These are phyloP conservation scores for Physeter macrocephalus DNA, from an alignment of 2,113 vertebrate species.

Conservation along the genomic window DNA sequence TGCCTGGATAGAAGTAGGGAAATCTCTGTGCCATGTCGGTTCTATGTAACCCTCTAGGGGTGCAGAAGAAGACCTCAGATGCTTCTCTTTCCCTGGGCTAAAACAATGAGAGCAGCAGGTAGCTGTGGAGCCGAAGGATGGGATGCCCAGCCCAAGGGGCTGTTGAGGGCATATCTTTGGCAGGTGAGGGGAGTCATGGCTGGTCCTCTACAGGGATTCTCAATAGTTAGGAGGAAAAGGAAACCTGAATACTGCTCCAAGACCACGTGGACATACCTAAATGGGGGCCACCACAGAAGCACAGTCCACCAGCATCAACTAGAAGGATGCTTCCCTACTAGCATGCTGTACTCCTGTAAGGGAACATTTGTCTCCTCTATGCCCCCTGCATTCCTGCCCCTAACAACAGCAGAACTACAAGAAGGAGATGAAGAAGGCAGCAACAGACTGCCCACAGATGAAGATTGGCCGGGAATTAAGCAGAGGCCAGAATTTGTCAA, in stretches of 20 bases:
- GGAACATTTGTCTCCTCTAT: background rate
- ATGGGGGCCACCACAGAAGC: background rate
- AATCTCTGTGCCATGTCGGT: background rate
- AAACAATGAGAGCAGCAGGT: background rate
- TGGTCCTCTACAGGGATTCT: background rate
- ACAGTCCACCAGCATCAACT: background rate
- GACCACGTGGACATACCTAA: background rate
- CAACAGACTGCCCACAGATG: background rate
- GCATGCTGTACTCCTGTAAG: background rate
- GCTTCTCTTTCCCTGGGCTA: background rate
- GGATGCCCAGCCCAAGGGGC: no score
- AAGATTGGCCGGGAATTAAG: background rate
- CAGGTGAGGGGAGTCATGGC: background rate
- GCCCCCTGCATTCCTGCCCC: rapidly evolving
- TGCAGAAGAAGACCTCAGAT: background rate
- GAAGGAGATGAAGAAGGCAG: background rate
- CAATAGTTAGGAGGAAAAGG: background rate
- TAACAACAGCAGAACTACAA: background rate
- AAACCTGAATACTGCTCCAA: background rate
- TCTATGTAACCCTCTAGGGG: no score
- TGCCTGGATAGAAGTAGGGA: background rate
- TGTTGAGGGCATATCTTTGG: background rate
- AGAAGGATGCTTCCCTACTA: background rate
- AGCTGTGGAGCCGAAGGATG: background rate
- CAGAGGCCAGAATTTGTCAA: background rate